Evolutionary conservation across 2,888 invertebrate species (phyloP).

Genomic region (Ypsolopha sequella): DNA sequence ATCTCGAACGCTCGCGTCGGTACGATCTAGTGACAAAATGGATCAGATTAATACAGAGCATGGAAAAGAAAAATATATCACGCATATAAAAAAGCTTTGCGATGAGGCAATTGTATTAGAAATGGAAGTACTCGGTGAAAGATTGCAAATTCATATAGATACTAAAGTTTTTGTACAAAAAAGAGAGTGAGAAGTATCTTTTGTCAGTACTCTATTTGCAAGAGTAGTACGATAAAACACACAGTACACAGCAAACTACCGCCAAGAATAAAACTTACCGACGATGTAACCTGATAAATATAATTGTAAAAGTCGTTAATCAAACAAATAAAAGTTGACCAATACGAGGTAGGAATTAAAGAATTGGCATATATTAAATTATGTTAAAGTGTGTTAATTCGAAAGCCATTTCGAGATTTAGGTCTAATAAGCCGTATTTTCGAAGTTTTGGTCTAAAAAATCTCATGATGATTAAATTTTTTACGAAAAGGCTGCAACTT

Average conservation of each 20-base stretch:
- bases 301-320: neutral
- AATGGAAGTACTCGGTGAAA: neutral
- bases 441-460: too few species aligned
- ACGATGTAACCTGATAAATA: too few species aligned
- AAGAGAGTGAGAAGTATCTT: neutral
- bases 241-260: neutral
- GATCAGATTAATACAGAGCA: neutral
- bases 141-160: neutral
- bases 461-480: too few species aligned
- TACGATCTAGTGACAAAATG: conserved; percentile 62
- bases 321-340: neutral
- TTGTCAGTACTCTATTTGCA: neutral
- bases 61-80: neutral
- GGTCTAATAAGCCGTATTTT: too few species aligned
- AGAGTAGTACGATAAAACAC: neutral
- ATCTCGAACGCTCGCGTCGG: conserved; percentile 76
- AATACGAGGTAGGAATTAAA: neutral
- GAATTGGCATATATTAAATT: too few species aligned
- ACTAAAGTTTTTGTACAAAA: neutral
- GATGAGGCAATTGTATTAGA: neutral
- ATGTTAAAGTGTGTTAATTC: too few species aligned
- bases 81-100: neutral
- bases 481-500: too few species aligned
- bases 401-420: too few species aligned
- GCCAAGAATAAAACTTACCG: neutral